A percentile compares a stretch with the other conserved stretches of the same genome.
Evolutionary conservation across 1,140 invertebrate genomes (phyloP).

Genomic region (Brachionus sp.): DNA sequence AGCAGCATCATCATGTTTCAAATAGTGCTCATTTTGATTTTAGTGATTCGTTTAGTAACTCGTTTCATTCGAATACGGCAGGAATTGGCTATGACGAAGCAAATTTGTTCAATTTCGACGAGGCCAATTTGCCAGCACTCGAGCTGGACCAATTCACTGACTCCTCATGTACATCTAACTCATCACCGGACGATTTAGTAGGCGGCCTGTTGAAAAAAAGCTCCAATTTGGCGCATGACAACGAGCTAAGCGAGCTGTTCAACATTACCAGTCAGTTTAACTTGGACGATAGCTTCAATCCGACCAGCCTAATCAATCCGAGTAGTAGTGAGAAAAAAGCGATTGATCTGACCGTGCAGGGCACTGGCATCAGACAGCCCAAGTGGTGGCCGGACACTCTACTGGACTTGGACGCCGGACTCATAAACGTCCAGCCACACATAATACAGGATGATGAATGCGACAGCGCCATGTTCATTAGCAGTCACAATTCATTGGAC

Average conservation of each 20-base stretch:
- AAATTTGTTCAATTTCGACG: not conserved
- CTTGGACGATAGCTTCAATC: not conserved
- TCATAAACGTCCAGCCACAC: not conserved
- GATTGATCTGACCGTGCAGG: not conserved
- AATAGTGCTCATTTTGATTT: not conserved
- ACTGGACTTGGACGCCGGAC: not conserved
- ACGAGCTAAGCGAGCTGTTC: not conserved
- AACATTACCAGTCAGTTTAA: constrained; percentile 10
- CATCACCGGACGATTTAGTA: constrained; percentile 20
- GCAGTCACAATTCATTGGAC: not conserved
- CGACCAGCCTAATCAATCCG: not conserved
- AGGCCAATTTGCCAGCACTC: not conserved
- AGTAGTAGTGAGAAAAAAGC: not conserved
- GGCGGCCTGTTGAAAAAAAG: not conserved
- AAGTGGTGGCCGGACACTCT: constrained; percentile 11
- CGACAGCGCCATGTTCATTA: not conserved
- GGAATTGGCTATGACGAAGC: not conserved
- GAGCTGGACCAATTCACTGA: not conserved
- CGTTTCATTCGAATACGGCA: not conserved
- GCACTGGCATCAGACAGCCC: not conserved
- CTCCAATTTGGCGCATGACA: not conserved
- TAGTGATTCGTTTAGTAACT: not conserved
- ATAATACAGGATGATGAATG: not conserved
- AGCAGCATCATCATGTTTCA: not conserved
- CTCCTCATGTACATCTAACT: constrained; percentile 23